phyloP scores from a whole-genome alignment of 2,113 vertebrate genomes.

The Corvus moneduloides region DNA sequence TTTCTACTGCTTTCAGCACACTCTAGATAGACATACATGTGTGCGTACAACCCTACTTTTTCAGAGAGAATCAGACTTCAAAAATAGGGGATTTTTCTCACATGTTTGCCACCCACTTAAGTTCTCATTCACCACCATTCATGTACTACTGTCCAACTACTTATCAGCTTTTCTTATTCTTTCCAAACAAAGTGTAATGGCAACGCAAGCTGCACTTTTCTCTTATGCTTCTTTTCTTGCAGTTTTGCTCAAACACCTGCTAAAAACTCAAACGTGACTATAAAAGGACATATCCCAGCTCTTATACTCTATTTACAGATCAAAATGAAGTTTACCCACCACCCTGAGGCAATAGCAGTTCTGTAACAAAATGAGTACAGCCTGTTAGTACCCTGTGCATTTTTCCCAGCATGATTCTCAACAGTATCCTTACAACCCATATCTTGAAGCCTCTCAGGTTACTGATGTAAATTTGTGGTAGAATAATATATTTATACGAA shows the following conservation, averaged over 20 bases:
- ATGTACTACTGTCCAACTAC: not conserved
- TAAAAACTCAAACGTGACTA: not conserved
- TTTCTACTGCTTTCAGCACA: not conserved
- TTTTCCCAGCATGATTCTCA: not conserved
- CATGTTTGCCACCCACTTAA: not conserved
- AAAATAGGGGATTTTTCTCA: not conserved
- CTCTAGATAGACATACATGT: not conserved
- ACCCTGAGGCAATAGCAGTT: not conserved
- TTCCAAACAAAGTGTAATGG: not conserved
- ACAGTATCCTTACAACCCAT: not conserved
- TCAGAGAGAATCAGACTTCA: not conserved
- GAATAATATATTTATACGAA: not conserved
- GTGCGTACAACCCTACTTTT: not conserved
- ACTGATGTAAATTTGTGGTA: not conserved
- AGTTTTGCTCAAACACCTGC: not conserved
- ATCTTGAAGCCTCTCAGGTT: not conserved
- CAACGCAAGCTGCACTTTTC: not conserved
- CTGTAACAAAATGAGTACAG: not conserved
- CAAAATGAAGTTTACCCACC: not conserved
- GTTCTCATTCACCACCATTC: not conserved
- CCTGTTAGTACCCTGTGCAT: not conserved
- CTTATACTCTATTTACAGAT: not conserved
- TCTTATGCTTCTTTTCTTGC: not conserved
- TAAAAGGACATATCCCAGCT: not conserved
- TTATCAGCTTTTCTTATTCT: not conserved